Conservation (phyloP, 2,113 vertebrate species). For the Megalops atlanticus region DNA sequence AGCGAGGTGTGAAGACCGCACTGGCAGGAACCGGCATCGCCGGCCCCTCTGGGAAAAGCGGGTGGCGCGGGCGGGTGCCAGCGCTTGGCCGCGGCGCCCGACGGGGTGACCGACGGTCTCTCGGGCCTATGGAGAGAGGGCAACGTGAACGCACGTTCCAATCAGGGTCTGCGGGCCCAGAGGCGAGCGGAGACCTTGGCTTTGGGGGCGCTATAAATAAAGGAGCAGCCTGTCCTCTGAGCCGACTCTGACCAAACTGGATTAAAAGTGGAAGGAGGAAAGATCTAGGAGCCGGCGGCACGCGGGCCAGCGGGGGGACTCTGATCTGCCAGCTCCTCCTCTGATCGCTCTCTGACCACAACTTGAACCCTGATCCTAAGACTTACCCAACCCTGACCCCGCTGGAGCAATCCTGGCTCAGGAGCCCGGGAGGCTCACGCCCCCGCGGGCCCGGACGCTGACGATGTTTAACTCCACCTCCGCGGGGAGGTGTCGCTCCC, state of each 20-base stretch:
- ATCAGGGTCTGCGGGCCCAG: not conserved
- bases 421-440: slow-evolving; percentile 32
- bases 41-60: not conserved
- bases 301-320: not conserved
- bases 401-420: slow-evolving; percentile 19
- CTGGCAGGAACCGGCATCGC: not conserved
- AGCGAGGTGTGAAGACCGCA: slow-evolving; percentile 19
- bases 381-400: not conserved
- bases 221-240: not conserved
- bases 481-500: slow-evolving; percentile 27
- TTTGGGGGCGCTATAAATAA: not conserved
- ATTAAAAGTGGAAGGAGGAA: slow-evolving; percentile 6
- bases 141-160: not conserved
- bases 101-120: not conserved
- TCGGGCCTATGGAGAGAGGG: not conserved
- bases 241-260: not conserved
- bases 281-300: not conserved
- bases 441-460: not conserved
- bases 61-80: not conserved
- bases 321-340: not conserved
- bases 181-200: not conserved
- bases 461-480: slow-evolving; percentile 61
- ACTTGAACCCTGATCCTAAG: not conserved
- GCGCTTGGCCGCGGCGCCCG: not conserved
- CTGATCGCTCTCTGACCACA: not conserved